Percentiles rank a stretch among this genome's conserved stretches.
Evolutionary conservation across 2,113 vertebrate genomes (phyloP).

Genomic region (Himantopus leucocephalus): DNA sequence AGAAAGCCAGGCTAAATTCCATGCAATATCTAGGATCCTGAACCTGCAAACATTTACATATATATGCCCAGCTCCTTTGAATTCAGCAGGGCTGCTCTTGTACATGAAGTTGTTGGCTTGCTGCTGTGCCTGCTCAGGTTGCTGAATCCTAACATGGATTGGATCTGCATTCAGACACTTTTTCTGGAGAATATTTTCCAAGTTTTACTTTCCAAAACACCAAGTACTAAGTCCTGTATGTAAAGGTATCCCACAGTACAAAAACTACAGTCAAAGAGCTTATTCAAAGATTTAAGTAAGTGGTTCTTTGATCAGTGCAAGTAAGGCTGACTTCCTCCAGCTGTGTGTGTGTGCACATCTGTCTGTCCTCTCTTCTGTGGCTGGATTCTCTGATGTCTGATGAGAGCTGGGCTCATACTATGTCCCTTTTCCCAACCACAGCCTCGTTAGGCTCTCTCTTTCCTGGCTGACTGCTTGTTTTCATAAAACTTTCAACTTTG

Average conservation of each 20-base stretch:
- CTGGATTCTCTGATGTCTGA: neutral
- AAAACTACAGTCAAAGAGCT: neutral
- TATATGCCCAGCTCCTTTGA: neutral
- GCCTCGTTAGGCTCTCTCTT: neutral
- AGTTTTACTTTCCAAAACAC: neutral
- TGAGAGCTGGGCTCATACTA: neutral
- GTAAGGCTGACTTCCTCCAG: neutral
- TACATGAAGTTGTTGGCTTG: neutral
- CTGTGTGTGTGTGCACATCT: neutral
- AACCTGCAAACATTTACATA: neutral
- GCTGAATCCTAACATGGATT: neutral
- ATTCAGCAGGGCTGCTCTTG: slow-evolving; percentile 14
- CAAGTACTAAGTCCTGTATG: rapidly evolving
- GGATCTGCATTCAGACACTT: neutral
- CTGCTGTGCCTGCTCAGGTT: neutral
- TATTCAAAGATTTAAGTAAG: neutral
- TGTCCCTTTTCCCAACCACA: neutral
- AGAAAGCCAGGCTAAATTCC: slow-evolving; percentile 22
- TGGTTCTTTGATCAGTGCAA: neutral
- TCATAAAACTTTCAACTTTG: neutral
- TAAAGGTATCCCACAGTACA: neutral
- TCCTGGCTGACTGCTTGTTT: neutral
- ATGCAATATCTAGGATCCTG: neutral
- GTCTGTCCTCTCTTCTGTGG: neutral
- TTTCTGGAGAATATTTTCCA: neutral